Conservation (phyloP, 2,797 vertebrate species). For the Danio kyathit region DNA sequence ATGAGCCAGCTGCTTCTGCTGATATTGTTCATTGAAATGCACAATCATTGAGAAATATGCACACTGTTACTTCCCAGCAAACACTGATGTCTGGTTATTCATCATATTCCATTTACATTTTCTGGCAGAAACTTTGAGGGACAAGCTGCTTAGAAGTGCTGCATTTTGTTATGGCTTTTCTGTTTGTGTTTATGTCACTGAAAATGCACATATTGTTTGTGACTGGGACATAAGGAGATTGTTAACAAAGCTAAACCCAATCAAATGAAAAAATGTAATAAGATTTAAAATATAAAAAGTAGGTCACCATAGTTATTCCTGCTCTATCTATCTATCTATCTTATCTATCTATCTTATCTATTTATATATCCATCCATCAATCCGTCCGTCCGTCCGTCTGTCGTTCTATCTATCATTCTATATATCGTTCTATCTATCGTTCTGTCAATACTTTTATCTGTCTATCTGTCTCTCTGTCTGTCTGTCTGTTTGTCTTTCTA, state of each 20-base stretch:
- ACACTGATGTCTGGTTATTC: conserved; percentile 29
- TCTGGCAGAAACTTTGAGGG: conserved; percentile 22
- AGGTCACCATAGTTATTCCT: no score
- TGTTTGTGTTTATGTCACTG: neutral
- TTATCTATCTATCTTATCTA: no score
- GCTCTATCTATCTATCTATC: no score
- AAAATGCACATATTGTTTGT: neutral
- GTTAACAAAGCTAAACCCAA: neutral
- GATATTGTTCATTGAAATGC: conserved; percentile 15
- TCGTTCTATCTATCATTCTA: no score
- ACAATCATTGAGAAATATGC: conserved; percentile 36
- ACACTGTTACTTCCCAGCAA: conserved; percentile 27
- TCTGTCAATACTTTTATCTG: no score
- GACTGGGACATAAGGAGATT: neutral
- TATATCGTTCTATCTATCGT: no score
- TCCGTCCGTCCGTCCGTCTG: no score
- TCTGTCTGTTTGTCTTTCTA: no score
- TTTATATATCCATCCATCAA: no score
- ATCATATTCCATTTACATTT: conserved; percentile 17
- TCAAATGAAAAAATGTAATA: neutral
- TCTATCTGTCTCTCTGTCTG: no score
- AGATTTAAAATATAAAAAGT: no score
- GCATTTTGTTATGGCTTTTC: neutral
- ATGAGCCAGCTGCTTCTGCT: conserved; percentile 34
- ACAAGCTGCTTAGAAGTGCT: conserved; percentile 5